Evolutionary conservation across 2,888 invertebrate species (phyloP).

Genomic region (Mythimna ferrago): DNA sequence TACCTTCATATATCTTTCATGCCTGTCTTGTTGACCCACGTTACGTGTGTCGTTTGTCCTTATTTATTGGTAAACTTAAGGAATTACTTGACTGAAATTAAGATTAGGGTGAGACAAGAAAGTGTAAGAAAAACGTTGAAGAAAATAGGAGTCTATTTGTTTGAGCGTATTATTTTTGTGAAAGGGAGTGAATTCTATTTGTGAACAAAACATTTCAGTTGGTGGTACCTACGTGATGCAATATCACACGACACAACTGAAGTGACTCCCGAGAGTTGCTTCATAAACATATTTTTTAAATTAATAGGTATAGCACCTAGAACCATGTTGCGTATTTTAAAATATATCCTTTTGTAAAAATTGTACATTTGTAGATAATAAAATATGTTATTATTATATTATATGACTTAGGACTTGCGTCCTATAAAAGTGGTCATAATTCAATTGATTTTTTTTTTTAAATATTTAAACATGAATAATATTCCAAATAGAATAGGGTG

Average conservation of each 20-base stretch:
- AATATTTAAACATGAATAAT: too few relatives aligned
- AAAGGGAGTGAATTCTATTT: conserved; percentile 5
- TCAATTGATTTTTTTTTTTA: too few relatives aligned
- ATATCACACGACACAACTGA: conserved; percentile 29
- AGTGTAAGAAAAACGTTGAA: conserved; percentile 22
- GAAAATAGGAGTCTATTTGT: conserved; percentile 28
- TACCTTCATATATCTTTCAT: conserved; percentile 80
- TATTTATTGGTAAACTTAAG: conserved; percentile 62
- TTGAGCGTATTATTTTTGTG: conserved; percentile 12
- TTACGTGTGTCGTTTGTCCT: conserved; percentile 64
- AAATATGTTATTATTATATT: too few relatives aligned
- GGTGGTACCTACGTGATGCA: conserved; percentile 40
- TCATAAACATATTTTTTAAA: conserved; percentile 43
- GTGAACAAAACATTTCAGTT: conserved; percentile 26
- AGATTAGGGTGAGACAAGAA: conserved; percentile 36
- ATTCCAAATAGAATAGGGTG: too few relatives aligned
- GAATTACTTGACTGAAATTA: conserved; percentile 54
- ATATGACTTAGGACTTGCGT: too few relatives aligned
- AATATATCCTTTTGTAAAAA: too few relatives aligned
- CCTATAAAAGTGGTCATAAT: too few relatives aligned
- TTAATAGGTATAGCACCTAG: too few relatives aligned
- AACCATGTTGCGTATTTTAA: too few relatives aligned
- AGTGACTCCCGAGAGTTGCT: conserved; percentile 27
- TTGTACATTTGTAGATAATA: too few relatives aligned
- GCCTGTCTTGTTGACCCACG: conserved; percentile 77